These are phyloP conservation scores for Drosophila ustulata DNA, from an alignment of 2,888 invertebrate species.

Conservation along the genomic window DNA sequence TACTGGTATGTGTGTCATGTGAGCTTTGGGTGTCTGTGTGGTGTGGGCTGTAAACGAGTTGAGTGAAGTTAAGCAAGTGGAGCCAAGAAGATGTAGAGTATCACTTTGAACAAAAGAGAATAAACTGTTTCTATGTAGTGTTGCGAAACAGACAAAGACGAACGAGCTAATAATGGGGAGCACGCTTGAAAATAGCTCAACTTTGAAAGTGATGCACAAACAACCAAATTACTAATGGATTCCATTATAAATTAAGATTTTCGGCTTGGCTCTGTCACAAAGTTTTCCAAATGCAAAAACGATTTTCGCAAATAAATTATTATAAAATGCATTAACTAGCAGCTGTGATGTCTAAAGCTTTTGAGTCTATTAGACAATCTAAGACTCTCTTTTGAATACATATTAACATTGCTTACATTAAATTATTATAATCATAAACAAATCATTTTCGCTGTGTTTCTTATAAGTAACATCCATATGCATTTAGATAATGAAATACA, in stretches of 20 bases:
- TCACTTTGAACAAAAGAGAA: constrained; percentile 4
- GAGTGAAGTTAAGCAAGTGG: constrained; percentile 45
- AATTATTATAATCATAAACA: constrained; percentile 2
- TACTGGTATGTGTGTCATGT: constrained; percentile 60
- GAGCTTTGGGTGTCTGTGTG: constrained; percentile 30
- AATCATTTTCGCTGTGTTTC: constrained; percentile 50
- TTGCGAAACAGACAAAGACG: constrained; percentile 44
- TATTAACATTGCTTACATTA: neutral
- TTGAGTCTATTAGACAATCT: no score
- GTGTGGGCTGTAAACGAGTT: constrained; percentile 39
- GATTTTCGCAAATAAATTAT: neutral
- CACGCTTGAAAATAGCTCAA: neutral
- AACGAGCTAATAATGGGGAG: constrained; percentile 23
- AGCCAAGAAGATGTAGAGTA: constrained; percentile 51
- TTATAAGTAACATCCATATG: constrained; percentile 29
- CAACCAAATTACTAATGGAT: neutral
- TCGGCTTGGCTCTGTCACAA: neutral
- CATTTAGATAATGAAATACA: constrained; percentile 44
- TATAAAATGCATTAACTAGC: neutral
- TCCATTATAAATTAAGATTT: neutral
- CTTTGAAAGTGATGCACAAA: constrained; percentile 29
- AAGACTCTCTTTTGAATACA: neutral
- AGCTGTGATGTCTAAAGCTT: no score
- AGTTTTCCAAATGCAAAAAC: neutral
- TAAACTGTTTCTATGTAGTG: constrained; percentile 8